These are phyloP conservation scores for Tenualosa thibaudeaui DNA, from an alignment of 2,797 vertebrate genomes.

Conservation along the genomic window DNA sequence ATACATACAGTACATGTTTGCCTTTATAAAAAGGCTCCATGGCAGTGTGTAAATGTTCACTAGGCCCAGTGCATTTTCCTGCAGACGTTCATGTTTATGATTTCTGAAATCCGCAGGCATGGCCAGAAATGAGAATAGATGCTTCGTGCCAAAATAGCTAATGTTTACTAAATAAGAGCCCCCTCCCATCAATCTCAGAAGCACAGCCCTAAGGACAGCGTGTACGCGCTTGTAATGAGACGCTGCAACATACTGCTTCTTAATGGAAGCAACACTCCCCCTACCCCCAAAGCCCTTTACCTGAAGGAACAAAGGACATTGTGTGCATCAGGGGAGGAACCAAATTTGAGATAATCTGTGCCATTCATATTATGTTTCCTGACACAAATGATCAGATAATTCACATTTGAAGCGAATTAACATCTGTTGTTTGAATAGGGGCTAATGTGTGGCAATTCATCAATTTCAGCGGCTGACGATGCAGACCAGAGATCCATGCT, in stretches of 20 bases:
- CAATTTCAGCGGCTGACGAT: slow-evolving; percentile 71
- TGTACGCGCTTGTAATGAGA: slow-evolving; percentile 57
- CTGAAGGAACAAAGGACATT: slow-evolving; percentile 62
- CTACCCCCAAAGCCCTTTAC: slow-evolving; percentile 55
- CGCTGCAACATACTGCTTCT: slow-evolving; percentile 53
- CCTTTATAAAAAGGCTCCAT: neutral
- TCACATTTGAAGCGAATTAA: slow-evolving; percentile 77
- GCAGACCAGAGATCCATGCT: slow-evolving; percentile 68
- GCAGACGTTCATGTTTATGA: neutral
- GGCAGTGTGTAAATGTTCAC: too few species aligned
- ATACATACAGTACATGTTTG: neutral
- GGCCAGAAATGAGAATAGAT: slow-evolving; percentile 34
- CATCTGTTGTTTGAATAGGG: slow-evolving; percentile 80
- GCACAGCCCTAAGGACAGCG: slow-evolving; percentile 53
- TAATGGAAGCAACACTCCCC: slow-evolving; percentile 49
- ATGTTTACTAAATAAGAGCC: slow-evolving; percentile 45
- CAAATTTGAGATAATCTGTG: slow-evolving; percentile 72
- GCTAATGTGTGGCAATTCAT: slow-evolving; percentile 79
- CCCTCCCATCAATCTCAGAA: slow-evolving; percentile 53
- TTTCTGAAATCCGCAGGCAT: neutral
- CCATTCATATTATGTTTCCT: slow-evolving; percentile 76
- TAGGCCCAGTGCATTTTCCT: neutral
- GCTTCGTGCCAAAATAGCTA: slow-evolving; percentile 43
- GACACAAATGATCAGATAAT: slow-evolving; percentile 82
- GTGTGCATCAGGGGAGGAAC: slow-evolving; percentile 64